Base-by-base conservation (phyloP, 2,113 vertebrate species). In the Axis porcinus region DNA sequence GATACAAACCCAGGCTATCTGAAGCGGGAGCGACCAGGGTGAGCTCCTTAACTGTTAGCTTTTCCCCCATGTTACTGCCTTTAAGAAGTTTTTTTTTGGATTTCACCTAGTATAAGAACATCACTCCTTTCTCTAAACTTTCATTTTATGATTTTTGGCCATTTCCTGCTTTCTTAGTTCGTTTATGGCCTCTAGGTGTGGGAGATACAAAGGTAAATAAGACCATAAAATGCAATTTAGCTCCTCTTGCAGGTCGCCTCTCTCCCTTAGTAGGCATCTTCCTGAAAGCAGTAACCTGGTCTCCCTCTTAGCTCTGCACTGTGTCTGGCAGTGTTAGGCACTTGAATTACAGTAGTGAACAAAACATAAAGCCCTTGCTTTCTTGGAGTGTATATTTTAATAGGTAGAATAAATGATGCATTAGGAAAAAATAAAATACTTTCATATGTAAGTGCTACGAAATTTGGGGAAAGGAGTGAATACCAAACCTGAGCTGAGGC, bases 361-460 rank as follows among this genome's bases (percentile, higher is more conserved):
- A 95, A 93, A 89, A 94, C 17, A 57, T 45, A 93, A 94, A 19
- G 47, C 74, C 28, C 16, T 81, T 91, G 57, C 11, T 82, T 95
- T 93, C 78, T 60, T 76, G 57, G 57, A 57, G 70, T 90, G 23
- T n/a, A 58, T 89, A 90, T 81, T 94, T 87, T 94, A 91, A 95
- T 57, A 94, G 30, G 21, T 6, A 79, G 45, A 96, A 83, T 27
- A 60, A 14, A 57, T 43, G 74, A 74, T 79, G 60, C 19, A 62
- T 87, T 96, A 89, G 89, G 33, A 13, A 84, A 57, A 95, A 54
- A 50, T 11, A 50, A 25, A 79, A 86, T 89, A 83, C 86, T 86
- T 90, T 90, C 47, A 58, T 28, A 33, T 60, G 83, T 14, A 83
- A 88, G 83, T 30, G 33, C 57, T 79, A 33, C 57, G 50, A 74